Conservation (phyloP, 2,888 invertebrate genomes). For the Neria commutata region DNA sequence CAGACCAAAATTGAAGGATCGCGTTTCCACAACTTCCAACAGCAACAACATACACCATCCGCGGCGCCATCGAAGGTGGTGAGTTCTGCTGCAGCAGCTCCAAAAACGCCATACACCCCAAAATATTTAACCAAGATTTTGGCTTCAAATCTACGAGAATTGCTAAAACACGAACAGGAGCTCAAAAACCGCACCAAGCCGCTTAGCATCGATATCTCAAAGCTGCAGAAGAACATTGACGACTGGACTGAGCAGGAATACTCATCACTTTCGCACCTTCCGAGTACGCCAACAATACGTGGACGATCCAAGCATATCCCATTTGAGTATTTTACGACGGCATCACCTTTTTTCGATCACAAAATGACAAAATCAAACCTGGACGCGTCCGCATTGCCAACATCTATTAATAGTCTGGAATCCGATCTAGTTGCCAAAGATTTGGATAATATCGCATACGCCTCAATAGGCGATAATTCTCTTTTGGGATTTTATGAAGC, state of each 20-base stretch:
- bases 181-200: constrained; percentile 35
- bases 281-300: constrained; percentile 66
- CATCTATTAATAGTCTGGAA: constrained; percentile 50
- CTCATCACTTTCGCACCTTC: constrained; percentile 64
- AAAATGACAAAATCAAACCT: constrained; percentile 46
- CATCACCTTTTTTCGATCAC: constrained; percentile 61
- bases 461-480: constrained; percentile 50
- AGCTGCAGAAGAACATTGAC: constrained; percentile 82
- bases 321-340: constrained; percentile 74
- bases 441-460: constrained; percentile 42
- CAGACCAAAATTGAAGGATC: constrained; percentile 46
- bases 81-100: constrained; percentile 50
- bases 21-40: constrained; percentile 56
- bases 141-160: constrained; percentile 64
- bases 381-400: constrained; percentile 39
- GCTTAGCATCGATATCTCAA: constrained; percentile 69
- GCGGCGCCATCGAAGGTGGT: constrained; percentile 63
- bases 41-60: too few relatives aligned
- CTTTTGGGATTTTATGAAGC: constrained; percentile 45
- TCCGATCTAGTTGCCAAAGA: constrained; percentile 43
- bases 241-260: constrained; percentile 83
- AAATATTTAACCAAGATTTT: constrained; percentile 58
- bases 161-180: constrained; percentile 62
- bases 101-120: constrained; percentile 52
- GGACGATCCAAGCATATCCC: constrained; percentile 78